A percentile compares a stretch with the other conserved stretches of the same genome.
phyloP scores from a whole-genome alignment of 2,888 invertebrate species.

The Drosophila birchii region DNA sequence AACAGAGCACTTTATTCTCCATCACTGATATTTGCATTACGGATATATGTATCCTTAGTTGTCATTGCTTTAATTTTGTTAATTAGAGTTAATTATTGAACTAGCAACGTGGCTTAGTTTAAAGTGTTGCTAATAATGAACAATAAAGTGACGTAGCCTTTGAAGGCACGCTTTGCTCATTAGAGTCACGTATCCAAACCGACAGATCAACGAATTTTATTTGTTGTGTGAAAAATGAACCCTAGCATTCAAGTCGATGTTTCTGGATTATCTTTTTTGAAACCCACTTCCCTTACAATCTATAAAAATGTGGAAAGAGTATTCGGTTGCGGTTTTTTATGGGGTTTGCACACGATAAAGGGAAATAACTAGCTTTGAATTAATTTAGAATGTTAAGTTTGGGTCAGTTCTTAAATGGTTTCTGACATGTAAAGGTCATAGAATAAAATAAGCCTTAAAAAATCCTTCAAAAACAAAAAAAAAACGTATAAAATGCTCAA shows the following conservation, averaged over 20 bases:
- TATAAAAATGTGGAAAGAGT: slow-evolving; percentile 19
- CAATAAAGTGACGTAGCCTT: slow-evolving; percentile 10
- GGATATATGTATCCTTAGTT: not conserved
- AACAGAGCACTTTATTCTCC: not conserved
- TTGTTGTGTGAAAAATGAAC: not conserved
- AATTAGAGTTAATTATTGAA: slow-evolving; percentile 22
- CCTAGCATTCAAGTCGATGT: not conserved
- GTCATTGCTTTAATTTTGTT: not conserved
- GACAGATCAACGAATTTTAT: not conserved
- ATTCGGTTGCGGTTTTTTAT: slow-evolving; percentile 58
- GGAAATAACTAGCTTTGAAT: slow-evolving; percentile 3
- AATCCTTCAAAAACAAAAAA: not conserved
- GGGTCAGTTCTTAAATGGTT: slow-evolving; percentile 40
- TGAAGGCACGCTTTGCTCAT: slow-evolving; percentile 21
- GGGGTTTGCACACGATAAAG: slow-evolving; percentile 57
- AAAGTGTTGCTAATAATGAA: slow-evolving; percentile 15
- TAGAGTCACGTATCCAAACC: not conserved
- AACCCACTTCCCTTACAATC: slow-evolving; percentile 11
- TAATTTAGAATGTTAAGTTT: slow-evolving; percentile 23
- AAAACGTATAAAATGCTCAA: slow-evolving; percentile 48
- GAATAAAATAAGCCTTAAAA: not conserved
- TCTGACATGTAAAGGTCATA: slow-evolving; percentile 53
- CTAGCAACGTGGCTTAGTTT: slow-evolving; percentile 20
- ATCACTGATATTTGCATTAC: not conserved
- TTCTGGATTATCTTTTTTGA: slow-evolving; percentile 13